A percentile compares a stretch with the other conserved stretches of the same genome.
Evolutionary conservation across 2,797 vertebrate species (phyloP).

Genomic region (Scolopax bukidnonensis): DNA sequence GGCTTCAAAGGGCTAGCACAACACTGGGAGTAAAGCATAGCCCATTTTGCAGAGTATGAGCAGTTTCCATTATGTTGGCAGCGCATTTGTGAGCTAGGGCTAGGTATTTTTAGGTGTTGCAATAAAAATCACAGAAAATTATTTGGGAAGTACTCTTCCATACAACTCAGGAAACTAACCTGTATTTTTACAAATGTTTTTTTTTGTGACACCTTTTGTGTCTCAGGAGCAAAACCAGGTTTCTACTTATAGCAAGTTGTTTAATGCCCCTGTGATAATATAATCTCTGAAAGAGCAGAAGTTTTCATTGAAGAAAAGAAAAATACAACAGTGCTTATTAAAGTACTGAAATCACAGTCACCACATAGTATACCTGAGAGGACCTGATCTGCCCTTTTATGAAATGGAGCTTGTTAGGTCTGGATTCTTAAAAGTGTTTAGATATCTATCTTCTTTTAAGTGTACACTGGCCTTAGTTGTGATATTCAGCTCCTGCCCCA

Average conservation of each 20-base stretch:
- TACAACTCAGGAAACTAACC: neutral
- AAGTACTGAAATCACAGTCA: neutral
- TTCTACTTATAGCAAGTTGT: neutral
- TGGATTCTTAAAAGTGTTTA: neutral
- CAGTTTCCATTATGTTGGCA: neutral
- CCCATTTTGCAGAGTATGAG: neutral
- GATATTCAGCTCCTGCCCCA: neutral
- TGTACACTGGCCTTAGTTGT: neutral
- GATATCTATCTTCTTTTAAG: neutral
- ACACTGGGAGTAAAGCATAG: neutral
- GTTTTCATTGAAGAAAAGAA: neutral
- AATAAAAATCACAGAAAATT: neutral
- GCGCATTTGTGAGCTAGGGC: too few relatives aligned
- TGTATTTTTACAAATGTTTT: neutral
- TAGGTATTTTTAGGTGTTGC: neutral
- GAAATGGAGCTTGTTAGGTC: neutral
- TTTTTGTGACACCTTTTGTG: neutral
- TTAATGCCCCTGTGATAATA: neutral
- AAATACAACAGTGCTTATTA: neutral
- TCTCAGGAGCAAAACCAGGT: neutral
- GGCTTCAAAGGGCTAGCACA: fast-evolving
- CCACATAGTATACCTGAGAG: neutral
- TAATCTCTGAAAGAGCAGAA: neutral
- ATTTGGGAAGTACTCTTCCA: neutral
- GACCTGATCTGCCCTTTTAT: neutral